Base-by-base conservation (phyloP, 2,888 invertebrate species). In the Chloromyia formosa region DNA sequence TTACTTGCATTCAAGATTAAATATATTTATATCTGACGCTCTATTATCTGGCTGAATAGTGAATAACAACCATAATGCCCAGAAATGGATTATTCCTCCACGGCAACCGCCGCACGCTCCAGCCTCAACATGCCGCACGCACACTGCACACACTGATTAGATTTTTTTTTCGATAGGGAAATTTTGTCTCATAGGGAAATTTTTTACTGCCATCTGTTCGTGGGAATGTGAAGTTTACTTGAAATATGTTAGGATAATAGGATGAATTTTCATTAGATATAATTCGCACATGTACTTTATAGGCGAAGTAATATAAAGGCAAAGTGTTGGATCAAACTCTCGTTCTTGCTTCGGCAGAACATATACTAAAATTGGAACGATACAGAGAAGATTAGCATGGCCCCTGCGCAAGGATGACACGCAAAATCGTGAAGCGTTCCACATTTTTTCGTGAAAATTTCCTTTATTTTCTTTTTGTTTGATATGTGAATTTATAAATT, bases 321-420 rank as follows among this genome's bases (percentile, higher is more conserved):
- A 58, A 40, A 3, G 0, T 58, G 18, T 12, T 40, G 10, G 0
- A 0, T 1, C 54, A 0, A 9, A 10, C 16, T n/a, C 18, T 77
- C 81, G 90, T 90, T 90, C 90, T 90, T 89, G 90, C 90, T 91
- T 90, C 90, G 90, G 90, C 90, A 90, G 90, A 90, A 90, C 90
- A 90, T 91, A 90, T 90, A 90, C 91, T 92, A 93, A 92, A 93
- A 92, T 93, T 93, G 92, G 92, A 93, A 93, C 92, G 92, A 93
- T 93, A 93, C 92, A 93, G 93, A 93, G 93, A 93, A 93, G 93
- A 93, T 93, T 92, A 93, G 92, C 93, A 93, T 93, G 92, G 92
- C 92, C 92, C 92, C 92, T 93, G 92, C 92, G 92, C 92, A 93
- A 93, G 93, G 92, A 93, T 93, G 93, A 93, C 92, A 93, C 92